A percentile compares a stretch with the other conserved stretches of the same genome.
These are phyloP conservation scores for Ceratina calcarata DNA, from an alignment of 1,140 invertebrate species.

Conservation along the genomic window DNA sequence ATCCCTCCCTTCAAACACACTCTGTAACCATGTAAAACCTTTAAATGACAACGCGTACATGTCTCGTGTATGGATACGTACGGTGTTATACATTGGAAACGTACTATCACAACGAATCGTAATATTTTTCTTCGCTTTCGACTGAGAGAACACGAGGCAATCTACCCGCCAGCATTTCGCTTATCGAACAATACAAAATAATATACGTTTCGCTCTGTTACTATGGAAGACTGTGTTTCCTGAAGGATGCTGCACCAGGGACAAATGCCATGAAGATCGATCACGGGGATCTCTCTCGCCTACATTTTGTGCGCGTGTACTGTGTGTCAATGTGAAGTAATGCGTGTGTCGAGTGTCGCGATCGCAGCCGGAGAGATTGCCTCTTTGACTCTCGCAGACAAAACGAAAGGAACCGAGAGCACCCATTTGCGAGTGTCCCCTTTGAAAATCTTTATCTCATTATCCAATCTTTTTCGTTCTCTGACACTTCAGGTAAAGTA, in stretches of 20 bases:
- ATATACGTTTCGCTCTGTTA: constrained; percentile 27
- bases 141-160: background rate
- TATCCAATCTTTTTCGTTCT: background rate
- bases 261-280: no score
- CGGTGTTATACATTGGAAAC: constrained; percentile 71
- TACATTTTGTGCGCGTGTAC: background rate
- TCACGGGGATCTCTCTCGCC: background rate
- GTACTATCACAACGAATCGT: constrained; percentile 78
- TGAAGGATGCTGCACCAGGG: constrained; percentile 26
- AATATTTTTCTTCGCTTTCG: constrained; percentile 30
- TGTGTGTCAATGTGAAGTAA: background rate
- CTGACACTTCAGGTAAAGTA: background rate
- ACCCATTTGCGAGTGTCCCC: background rate
- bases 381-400: constrained; percentile 24
- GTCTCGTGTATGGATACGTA: constrained; percentile 35
- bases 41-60: background rate
- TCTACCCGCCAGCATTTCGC: background rate
- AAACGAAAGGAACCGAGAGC: constrained; percentile 24
- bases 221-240: constrained; percentile 68
- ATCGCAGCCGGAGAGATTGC: constrained; percentile 17
- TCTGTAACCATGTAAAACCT: background rate
- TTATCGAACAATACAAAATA: constrained; percentile 34
- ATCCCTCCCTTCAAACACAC: background rate
- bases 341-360: background rate
- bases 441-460: background rate